A percentile compares a stretch with the other conserved stretches of the same genome.
Conservation (phyloP, 1,140 invertebrate genomes). For the Zaprionus camerounensis region DNA sequence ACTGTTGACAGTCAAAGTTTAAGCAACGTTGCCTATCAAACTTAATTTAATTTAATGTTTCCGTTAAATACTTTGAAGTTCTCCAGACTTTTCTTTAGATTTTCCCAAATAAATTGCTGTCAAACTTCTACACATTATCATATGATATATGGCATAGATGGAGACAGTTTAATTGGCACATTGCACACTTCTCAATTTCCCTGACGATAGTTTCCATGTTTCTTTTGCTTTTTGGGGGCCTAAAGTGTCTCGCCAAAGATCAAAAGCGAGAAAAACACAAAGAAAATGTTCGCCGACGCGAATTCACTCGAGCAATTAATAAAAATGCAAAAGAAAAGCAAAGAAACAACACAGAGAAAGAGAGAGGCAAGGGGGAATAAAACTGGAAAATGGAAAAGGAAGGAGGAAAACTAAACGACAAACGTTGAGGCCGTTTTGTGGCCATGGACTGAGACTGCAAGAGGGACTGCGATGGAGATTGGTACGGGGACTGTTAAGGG, state of each 20-base stretch:
- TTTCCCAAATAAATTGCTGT: constrained; percentile 8
- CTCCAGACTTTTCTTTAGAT: neutral
- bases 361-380: neutral
- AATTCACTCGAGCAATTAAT: constrained; percentile 80
- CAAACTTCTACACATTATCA: neutral
- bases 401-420: constrained; percentile 56
- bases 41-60: constrained; percentile 3
- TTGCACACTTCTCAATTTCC: constrained; percentile 32
- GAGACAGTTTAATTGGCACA: constrained; percentile 15
- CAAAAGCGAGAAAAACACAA: constrained; percentile 65
- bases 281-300: constrained; percentile 66
- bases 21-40: neutral
- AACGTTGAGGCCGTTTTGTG: constrained; percentile 56
- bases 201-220: constrained; percentile 47
- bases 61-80: constrained; percentile 7
- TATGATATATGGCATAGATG: neutral
- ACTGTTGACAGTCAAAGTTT: neutral
- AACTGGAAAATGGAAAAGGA: constrained; percentile 29
- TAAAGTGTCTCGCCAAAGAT: constrained; percentile 63
- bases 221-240: constrained; percentile 9
- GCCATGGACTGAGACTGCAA: constrained; percentile 24
- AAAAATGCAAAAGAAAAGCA: constrained; percentile 62
- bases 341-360: constrained; percentile 14
- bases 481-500: neutral
- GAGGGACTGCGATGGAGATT: neutral